Percentiles rank a stretch among this genome's conserved stretches.
Conservation (phyloP, 1,140 invertebrate genomes). For the Xylocopa sonorina region DNA sequence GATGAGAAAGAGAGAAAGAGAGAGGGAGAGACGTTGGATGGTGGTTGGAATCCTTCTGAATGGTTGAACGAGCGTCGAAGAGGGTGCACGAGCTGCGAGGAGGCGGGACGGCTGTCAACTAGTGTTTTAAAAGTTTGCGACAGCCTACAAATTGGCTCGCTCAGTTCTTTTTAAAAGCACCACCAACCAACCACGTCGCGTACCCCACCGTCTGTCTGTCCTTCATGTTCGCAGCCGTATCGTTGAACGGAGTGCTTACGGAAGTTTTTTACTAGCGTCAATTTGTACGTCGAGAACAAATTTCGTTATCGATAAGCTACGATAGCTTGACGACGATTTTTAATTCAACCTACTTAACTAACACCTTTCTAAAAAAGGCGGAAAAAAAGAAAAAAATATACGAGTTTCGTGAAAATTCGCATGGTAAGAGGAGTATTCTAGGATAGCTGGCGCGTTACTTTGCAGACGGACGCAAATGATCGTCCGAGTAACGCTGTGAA, state of each 20-base stretch:
- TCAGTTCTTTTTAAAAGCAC: slow-evolving; percentile 83
- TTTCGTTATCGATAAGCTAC: background rate
- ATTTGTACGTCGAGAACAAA: background rate
- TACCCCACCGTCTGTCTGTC: slow-evolving; percentile 55
- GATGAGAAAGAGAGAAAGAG: background rate
- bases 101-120: slow-evolving; percentile 79
- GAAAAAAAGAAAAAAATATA: no score
- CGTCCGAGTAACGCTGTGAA: slow-evolving; percentile 15
- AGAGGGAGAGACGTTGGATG: slow-evolving; percentile 15
- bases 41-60: slow-evolving; percentile 72
- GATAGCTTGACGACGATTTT: background rate
- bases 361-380: background rate
- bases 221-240: slow-evolving; percentile 43
- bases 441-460: background rate
- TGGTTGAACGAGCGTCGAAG: slow-evolving; percentile 64
- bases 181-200: slow-evolving; percentile 78
- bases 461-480: slow-evolving; percentile 7
- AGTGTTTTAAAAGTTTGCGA: slow-evolving; percentile 83
- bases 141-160: slow-evolving; percentile 83
- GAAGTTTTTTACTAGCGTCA: slow-evolving; percentile 32
- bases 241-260: slow-evolving; percentile 55
- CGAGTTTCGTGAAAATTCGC: background rate
- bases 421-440: background rate
- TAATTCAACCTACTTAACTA: background rate
- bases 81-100: slow-evolving; percentile 44